These are phyloP conservation scores for Sphecodes monilicornis DNA, from an alignment of 2,888 invertebrate genomes.

Conservation along the genomic window DNA sequence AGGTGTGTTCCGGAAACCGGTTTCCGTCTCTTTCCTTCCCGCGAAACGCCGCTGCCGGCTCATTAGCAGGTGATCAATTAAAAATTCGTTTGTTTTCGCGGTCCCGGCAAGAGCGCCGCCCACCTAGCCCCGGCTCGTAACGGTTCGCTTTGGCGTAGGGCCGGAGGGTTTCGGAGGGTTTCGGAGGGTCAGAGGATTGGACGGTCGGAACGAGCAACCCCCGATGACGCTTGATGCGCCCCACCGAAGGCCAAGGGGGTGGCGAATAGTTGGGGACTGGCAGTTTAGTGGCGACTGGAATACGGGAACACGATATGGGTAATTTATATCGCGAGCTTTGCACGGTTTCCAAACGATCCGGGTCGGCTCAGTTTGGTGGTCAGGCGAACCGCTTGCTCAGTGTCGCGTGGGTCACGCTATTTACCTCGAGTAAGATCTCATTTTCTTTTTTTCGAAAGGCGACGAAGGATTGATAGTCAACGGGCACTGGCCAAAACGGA, in stretches of 20 bases:
- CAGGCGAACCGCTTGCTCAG: conserved; percentile 23
- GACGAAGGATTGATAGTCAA: neutral
- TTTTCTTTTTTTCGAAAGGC: neutral
- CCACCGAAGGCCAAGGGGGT: neutral
- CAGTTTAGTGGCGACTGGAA: conserved; percentile 58
- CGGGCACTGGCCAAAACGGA: neutral
- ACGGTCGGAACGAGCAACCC: conserved; percentile 47
- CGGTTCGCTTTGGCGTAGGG: neutral
- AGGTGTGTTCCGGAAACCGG: conserved; percentile 15
- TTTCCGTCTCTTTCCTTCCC: conserved; percentile 28
- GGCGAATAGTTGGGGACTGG: conserved; percentile 51
- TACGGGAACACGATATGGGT: conserved; percentile 59
- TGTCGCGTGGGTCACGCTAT: conserved; percentile 56
- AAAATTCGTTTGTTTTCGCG: conserved; percentile 78
- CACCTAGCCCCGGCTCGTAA: conserved; percentile 56
- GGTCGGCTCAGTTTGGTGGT: conserved; percentile 41
- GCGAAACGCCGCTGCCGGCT: conserved; percentile 70
- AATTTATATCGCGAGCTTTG: conserved; percentile 59
- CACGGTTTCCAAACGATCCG: conserved; percentile 51
- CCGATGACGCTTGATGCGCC: conserved; percentile 48
- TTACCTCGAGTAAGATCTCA: conserved; percentile 29
- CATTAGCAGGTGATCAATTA: conserved; percentile 83
- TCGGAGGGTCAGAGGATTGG: neutral
- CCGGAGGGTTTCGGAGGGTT: neutral
- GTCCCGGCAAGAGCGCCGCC: conserved; percentile 58